A percentile compares a stretch with the other conserved stretches of the same genome.
phyloP scores from a whole-genome alignment of 2,797 vertebrate genomes.

The Crocidura indochinensis region DNA sequence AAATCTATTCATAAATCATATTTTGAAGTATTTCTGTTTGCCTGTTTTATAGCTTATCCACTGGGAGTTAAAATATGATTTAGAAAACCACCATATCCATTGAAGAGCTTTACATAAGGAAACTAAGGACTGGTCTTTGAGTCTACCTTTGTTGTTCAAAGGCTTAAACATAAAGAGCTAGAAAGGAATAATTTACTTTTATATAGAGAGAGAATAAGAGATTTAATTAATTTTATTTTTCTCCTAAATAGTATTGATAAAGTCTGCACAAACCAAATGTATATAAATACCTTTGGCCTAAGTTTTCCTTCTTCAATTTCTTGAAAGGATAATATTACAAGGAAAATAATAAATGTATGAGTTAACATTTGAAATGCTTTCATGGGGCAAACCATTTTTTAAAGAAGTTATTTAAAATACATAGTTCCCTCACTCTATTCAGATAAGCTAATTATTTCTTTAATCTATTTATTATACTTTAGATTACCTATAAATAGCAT shows the following conservation, averaged over 20 bases:
- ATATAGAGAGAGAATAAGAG: neutral
- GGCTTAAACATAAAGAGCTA: neutral
- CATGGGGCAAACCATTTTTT: too few species aligned
- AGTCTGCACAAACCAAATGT: neutral
- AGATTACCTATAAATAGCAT: too few species aligned
- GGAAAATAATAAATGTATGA: neutral
- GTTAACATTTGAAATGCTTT: neutral
- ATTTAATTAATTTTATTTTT: conserved; percentile 43
- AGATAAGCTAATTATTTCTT: too few species aligned
- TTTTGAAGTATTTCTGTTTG: neutral
- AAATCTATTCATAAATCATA: neutral
- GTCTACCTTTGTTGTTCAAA: neutral
- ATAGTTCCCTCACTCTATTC: too few species aligned
- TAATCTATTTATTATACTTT: too few species aligned
- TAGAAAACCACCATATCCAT: neutral
- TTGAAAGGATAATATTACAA: conserved; percentile 36
- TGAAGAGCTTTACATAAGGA: neutral
- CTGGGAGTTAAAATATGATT: neutral
- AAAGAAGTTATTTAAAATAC: too few species aligned
- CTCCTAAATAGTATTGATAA: conserved; percentile 22
- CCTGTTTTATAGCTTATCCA: neutral
- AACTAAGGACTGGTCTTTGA: neutral
- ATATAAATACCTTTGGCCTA: neutral
- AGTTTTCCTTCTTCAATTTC: neutral
- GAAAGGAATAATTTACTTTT: conserved; percentile 5